Base-by-base conservation (phyloP, 2,888 invertebrate genomes). In the Leucozona laternaria region DNA sequence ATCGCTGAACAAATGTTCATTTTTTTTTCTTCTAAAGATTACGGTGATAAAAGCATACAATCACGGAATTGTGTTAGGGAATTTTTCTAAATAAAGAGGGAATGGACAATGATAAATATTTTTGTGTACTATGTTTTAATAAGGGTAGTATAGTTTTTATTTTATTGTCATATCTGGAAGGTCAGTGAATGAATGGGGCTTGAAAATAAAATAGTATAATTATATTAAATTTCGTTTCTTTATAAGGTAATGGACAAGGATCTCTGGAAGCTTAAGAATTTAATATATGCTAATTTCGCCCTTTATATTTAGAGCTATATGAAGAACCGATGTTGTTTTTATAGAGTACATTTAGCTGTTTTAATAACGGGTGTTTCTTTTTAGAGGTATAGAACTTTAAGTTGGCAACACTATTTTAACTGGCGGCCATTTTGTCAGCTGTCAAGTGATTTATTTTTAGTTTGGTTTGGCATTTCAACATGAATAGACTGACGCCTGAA, bases 1-100 rank as follows among this genome's bases (percentile, higher is more conserved):
- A 57, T 79, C 72, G 64, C 53, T 60, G 68, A 34, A 40, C 20
- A 45, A 53, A 79, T 57, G 55, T 55, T 57, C 4, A 37, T 11
- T 37, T 53, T 11, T 31, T 17, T 34, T 10, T n/a, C 5, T 17
- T 17, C 20, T 13, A 17, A 37, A 37, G 70, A 64, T 75, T 55
- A 25, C 13, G 22, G n/a, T 68, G 37, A 68, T 50, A 68, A 68
- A 68, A 68, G 11, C 50, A 34, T 31, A 53, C 53, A 68, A 53
- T 68, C 68, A 68, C 68, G 68, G n/a, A 68, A 68, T 68, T 53
- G 22, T 37, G 22, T 37, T 25, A 25, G 10, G 17, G 37, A 53
- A 68, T 53, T 68, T 17, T 68, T 17, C 20, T 11, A 53, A 37
- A 37, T n/a, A 17, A 25, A 25, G 8, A 25, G 8, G 25, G n/a